A percentile compares a stretch with the other conserved stretches of the same genome.
Evolutionary conservation across 2,888 invertebrate genomes (phyloP).

Genomic region (Archips crataeganus): DNA sequence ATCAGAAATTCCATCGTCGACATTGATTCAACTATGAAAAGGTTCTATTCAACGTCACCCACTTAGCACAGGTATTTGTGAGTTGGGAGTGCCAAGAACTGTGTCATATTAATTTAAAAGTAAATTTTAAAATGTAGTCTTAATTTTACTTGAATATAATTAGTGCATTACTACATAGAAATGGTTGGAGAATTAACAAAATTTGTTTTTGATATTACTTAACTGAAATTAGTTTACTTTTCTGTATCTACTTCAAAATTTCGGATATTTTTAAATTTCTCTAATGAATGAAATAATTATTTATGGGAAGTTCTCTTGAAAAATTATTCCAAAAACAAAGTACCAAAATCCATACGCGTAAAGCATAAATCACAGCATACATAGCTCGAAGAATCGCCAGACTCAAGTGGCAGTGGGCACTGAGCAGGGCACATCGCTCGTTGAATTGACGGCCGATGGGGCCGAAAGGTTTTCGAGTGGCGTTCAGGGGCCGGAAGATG

Average conservation of each 20-base stretch:
- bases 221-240: neutral
- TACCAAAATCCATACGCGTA: neutral
- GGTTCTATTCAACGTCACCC: conserved; percentile 69
- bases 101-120: conserved; percentile 19
- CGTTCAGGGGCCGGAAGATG: too few species aligned
- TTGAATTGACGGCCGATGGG: too few species aligned
- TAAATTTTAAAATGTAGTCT: conserved; percentile 22
- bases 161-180: neutral
- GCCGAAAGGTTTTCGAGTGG: too few species aligned
- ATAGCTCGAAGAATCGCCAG: too few species aligned
- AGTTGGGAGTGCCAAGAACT: conserved; percentile 30
- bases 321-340: neutral
- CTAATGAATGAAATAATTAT: neutral
- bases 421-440: too few species aligned
- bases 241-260: neutral
- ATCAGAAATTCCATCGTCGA: conserved; percentile 71
- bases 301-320: neutral
- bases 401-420: too few species aligned
- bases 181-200: too few species aligned
- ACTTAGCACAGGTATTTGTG: conserved; percentile 67
- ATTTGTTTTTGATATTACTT: too few species aligned
- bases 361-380: too few species aligned
- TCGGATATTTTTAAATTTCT: neutral
- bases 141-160: neutral
- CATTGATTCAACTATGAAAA: conserved; percentile 74